Conservation (phyloP, 2,797 vertebrate species). For the Mergus octosetaceus region DNA sequence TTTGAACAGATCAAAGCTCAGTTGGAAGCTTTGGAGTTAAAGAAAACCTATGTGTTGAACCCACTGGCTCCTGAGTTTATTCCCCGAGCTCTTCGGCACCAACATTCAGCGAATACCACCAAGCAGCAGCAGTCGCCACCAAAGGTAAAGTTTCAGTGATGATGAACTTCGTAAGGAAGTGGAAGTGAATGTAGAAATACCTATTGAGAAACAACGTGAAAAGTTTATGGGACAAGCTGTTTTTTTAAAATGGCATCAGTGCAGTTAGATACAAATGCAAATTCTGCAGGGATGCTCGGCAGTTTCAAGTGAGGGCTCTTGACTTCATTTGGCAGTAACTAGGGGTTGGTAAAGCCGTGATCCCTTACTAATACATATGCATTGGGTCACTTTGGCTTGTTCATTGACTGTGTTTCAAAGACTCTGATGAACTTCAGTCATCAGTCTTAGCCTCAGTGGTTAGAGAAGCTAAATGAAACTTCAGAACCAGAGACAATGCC, state of each 20-base stretch:
- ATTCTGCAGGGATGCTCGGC: background rate
- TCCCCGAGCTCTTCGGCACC: conserved; percentile 92
- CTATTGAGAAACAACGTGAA: background rate
- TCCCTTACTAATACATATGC: background rate
- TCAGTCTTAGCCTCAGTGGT: background rate
- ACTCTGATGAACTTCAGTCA: accelerated
- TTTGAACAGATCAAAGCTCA: conserved; percentile 98
- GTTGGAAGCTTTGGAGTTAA: conserved; percentile 96
- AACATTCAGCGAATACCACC: conserved; percentile 80
- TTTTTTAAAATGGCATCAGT: background rate
- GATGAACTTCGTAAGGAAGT: background rate
- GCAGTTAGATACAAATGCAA: background rate
- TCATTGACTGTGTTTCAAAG: background rate
- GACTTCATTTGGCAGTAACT: background rate
- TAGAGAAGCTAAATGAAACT: background rate
- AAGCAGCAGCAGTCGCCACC: conserved; percentile 93
- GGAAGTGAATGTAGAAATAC: background rate
- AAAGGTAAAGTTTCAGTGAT: conserved; percentile 81
- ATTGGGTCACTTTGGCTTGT: background rate
- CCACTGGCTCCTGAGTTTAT: conserved; percentile 98
- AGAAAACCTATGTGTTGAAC: conserved; percentile 99
- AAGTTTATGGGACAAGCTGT: background rate
- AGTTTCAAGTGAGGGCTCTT: background rate
- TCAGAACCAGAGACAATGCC: background rate
- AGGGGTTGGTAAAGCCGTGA: background rate